These are phyloP conservation scores for Bombyx huttoni DNA, from an alignment of 2,888 invertebrate genomes.

Conservation along the genomic window DNA sequence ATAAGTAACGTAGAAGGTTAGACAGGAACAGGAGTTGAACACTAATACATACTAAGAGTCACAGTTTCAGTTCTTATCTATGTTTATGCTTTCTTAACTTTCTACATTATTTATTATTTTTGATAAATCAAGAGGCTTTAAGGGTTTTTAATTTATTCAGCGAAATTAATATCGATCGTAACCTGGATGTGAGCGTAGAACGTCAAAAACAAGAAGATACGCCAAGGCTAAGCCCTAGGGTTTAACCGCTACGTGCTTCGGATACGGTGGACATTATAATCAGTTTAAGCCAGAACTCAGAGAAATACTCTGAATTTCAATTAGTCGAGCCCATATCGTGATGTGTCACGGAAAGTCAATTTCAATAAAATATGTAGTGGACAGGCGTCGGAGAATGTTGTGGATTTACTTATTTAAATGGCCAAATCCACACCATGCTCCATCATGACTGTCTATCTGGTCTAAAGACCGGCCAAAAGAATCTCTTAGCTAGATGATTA, in stretches of 20 bases:
- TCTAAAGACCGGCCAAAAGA: no score
- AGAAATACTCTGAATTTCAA: slow-evolving; percentile 53
- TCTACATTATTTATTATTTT: no score
- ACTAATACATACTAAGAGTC: no score
- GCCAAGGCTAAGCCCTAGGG: slow-evolving; percentile 32
- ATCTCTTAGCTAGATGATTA: no score
- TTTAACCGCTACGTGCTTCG: slow-evolving; percentile 46
- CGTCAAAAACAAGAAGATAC: slow-evolving; percentile 44
- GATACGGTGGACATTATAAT: slow-evolving; percentile 41
- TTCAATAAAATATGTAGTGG: not conserved
- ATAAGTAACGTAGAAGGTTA: no score
- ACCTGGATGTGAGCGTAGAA: not conserved
- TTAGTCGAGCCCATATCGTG: slow-evolving; percentile 32
- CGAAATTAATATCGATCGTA: not conserved
- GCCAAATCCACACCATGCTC: no score
- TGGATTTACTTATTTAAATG: not conserved
- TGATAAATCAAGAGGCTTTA: no score
- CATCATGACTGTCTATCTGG: no score
- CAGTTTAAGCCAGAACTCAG: slow-evolving; percentile 43
- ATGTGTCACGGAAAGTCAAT: slow-evolving; percentile 21
- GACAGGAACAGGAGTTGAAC: no score
- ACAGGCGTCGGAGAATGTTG: not conserved
- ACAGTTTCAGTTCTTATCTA: no score
- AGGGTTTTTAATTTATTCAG: no score
- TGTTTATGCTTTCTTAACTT: no score